phyloP scores from a whole-genome alignment of 2,797 vertebrate genomes.

The Melanitta fusca region DNA sequence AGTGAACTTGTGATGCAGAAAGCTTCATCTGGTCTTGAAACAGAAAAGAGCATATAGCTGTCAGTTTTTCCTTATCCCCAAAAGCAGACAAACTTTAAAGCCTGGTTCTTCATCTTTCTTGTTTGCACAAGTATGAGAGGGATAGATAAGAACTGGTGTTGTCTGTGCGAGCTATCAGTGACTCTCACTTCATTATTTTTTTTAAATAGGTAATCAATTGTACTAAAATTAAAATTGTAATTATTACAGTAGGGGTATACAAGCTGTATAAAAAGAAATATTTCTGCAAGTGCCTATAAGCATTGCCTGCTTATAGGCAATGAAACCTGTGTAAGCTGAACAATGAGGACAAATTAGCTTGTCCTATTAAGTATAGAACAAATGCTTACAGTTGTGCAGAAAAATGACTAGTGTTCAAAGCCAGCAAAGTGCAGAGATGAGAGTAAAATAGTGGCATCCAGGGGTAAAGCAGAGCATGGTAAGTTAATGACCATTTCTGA shows the following conservation, averaged over 20 bases:
- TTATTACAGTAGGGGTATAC: fast-evolving
- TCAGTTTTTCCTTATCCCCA: not conserved
- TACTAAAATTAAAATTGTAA: not conserved
- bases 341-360: not conserved
- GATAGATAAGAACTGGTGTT: not conserved
- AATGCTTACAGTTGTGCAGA: not conserved
- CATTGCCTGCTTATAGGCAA: not conserved
- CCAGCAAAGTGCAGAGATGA: not conserved
- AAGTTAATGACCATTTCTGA: not conserved
- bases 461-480: not conserved
- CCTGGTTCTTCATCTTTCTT: not conserved
- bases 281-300: not conserved
- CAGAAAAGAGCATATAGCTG: not conserved
- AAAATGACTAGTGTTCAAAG: not conserved
- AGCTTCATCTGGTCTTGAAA: conserved; percentile 12
- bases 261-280: not conserved
- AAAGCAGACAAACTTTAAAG: not conserved
- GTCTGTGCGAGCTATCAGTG: not conserved
- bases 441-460: not conserved
- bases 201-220: not conserved
- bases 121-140: not conserved
- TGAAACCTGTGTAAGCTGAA: not conserved
- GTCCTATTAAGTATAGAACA: not conserved
- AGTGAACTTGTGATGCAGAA: conserved; percentile 23
- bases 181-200: not conserved